Evolutionary conservation across 2,888 invertebrate genomes (phyloP).

Genomic region (Lithophane socia): DNA sequence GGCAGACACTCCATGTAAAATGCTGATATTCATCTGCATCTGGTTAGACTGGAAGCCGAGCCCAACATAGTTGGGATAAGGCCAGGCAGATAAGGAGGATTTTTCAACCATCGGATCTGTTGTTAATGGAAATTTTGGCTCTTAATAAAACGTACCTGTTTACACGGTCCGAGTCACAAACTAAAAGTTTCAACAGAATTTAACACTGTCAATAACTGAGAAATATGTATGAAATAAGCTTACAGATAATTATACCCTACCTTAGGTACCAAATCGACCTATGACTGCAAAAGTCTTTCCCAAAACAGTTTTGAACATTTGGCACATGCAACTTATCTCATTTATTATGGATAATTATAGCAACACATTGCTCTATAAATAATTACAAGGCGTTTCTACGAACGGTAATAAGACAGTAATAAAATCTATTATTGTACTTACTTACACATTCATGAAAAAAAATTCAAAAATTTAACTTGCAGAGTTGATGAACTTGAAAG

Average conservation of each 20-base stretch:
- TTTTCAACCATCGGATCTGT: not conserved
- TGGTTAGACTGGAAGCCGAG: not conserved
- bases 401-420: not conserved
- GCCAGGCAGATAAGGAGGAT: not conserved
- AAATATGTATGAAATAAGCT: not conserved
- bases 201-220: not conserved
- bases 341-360: conserved; percentile 23
- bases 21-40: not conserved
- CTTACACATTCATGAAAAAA: not conserved
- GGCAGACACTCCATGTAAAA: too few relatives aligned
- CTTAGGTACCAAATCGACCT: too few relatives aligned
- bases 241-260: not conserved
- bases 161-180: not conserved
- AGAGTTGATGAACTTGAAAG: conserved; percentile 8
- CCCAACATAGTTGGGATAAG: not conserved
- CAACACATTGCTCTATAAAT: conserved; percentile 17
- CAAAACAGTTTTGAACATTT: conserved; percentile 7
- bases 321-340: conserved; percentile 11
- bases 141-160: not conserved
- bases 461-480: conserved; percentile 1
- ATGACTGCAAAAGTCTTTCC: not conserved
- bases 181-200: not conserved
- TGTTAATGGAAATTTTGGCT: not conserved
- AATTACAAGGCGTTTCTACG: conserved; percentile 5
- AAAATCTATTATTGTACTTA: not conserved